Percentiles rank a stretch among this genome's conserved stretches.
Conservation (phyloP, 1,140 invertebrate species). For the Kradibia gibbosae region DNA sequence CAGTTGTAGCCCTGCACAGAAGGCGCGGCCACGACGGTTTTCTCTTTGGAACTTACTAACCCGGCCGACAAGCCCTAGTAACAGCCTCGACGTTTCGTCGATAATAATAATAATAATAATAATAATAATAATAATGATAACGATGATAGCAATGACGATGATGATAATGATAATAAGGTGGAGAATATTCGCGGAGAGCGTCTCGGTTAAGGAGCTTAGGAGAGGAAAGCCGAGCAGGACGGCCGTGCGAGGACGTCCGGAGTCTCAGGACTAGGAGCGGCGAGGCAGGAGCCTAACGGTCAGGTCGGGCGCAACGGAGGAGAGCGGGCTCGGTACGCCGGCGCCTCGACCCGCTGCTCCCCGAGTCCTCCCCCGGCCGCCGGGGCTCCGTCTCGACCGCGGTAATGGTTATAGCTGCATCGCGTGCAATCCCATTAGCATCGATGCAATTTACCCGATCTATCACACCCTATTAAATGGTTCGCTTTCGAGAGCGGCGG, state of each 20-base stretch:
- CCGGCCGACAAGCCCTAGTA: too few species aligned
- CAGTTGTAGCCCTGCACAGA: background rate
- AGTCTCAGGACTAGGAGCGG: background rate
- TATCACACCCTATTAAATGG: constrained; percentile 73
- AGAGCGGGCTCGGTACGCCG: constrained; percentile 51
- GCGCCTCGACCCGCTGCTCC: constrained; percentile 9
- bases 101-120: too few species aligned
- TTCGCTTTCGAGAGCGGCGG: constrained; percentile 60
- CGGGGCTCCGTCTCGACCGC: constrained; percentile 61
- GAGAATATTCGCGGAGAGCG: constrained; percentile 44
- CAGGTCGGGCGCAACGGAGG: too few species aligned
- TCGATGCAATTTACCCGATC: constrained; percentile 73
- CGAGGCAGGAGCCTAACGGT: background rate
- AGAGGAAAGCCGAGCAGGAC: constrained; percentile 9
- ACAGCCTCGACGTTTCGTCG: too few species aligned
- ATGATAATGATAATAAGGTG: constrained; percentile 25
- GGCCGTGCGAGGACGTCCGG: background rate
- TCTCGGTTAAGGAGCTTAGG: constrained; percentile 39
- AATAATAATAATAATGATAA: too few species aligned
- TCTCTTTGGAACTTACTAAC: too few species aligned
- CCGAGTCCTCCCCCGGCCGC: constrained; percentile 9
- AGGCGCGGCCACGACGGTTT: background rate
- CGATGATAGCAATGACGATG: background rate
- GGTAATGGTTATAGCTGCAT: constrained; percentile 73
- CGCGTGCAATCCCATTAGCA: constrained; percentile 74